Base-by-base conservation (phyloP, 1,140 invertebrate species). In the Mycetomoellerius zeteki region DNA sequence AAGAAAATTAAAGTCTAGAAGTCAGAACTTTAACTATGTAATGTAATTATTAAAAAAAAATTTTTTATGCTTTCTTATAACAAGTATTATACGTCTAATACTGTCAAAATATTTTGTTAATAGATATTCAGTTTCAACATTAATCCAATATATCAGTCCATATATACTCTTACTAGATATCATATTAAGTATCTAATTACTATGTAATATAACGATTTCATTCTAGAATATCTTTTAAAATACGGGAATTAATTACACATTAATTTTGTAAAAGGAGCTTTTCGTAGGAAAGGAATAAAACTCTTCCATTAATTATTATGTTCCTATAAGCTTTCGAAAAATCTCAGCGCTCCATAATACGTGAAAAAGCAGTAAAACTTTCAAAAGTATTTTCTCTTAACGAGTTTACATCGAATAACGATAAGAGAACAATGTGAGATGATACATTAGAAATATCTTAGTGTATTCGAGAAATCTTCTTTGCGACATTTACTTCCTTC, bases 371-470 rank as follows among this genome's bases (percentile, higher is more conserved):
- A 65, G n/a, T 8, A 60, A 81, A 60, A 24, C 37, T 47, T 60
- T 60, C 33, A 58, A 73, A 73, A 37, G 6, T 37, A 82, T 82
- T 73, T 73, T 82, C 37, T n/a, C 24, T 47, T 82, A 82, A 82
- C 54, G 67, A 82, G 54, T 82, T 82, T 82, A 60, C 47, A 37
- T 73, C 80, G 47, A 69, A 82, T 82, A n/a, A n/a, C n/a, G n/a
- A n/a, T n/a, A 82, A 69, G 5, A 33, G 67, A 60, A 82, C 37
- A 82, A 72, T 72, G 33, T 82, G 16, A 65, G n/a, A 73, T 58
- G 54, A 72, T 82, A 72, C 65, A 54, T 30, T 47, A n/a, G 16
- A 47, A 73, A 47, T 33, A 58, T 58, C 72, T 82, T 54, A 82
- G 58, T 73, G 58, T 73, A 82, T 47, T 82, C 19, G 8, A 30